Conservation (phyloP, 1,140 invertebrate species). For the Saccostrea glomerata region DNA sequence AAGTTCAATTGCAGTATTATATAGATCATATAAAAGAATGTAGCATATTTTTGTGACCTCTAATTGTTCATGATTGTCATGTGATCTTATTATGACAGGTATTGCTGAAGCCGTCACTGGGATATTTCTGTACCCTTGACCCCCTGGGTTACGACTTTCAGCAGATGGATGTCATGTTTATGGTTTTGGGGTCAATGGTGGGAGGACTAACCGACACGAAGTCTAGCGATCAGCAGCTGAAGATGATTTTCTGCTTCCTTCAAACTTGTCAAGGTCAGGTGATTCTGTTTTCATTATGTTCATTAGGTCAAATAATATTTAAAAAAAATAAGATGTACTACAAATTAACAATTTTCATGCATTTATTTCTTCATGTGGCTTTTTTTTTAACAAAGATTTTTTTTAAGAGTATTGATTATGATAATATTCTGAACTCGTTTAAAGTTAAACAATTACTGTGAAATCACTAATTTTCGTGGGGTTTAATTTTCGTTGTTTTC, state of each 20-base stretch:
- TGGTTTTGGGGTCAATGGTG: constrained; percentile 61
- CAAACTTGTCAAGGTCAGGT: constrained; percentile 61
- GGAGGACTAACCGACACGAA: constrained; percentile 50
- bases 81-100: constrained; percentile 47
- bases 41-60: too few species aligned
- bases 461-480: too few species aligned
- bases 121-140: constrained; percentile 64
- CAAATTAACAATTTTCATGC: background rate
- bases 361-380: too few species aligned
- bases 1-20: too few species aligned
- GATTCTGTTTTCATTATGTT: background rate
- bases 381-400: too few species aligned
- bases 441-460: too few species aligned
- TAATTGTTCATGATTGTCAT: too few species aligned
- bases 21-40: too few species aligned
- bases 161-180: constrained; percentile 62
- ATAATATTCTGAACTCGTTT: too few species aligned
- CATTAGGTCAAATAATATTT: too few species aligned
- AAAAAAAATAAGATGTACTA: background rate
- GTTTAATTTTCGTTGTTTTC: too few species aligned
- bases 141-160: constrained; percentile 62
- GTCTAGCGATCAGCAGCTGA: constrained; percentile 59
- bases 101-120: constrained; percentile 59
- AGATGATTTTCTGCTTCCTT: constrained; percentile 55
- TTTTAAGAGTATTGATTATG: too few species aligned